These are phyloP conservation scores for Apamea crenata DNA, from an alignment of 2,888 invertebrate species.

Conservation along the genomic window DNA sequence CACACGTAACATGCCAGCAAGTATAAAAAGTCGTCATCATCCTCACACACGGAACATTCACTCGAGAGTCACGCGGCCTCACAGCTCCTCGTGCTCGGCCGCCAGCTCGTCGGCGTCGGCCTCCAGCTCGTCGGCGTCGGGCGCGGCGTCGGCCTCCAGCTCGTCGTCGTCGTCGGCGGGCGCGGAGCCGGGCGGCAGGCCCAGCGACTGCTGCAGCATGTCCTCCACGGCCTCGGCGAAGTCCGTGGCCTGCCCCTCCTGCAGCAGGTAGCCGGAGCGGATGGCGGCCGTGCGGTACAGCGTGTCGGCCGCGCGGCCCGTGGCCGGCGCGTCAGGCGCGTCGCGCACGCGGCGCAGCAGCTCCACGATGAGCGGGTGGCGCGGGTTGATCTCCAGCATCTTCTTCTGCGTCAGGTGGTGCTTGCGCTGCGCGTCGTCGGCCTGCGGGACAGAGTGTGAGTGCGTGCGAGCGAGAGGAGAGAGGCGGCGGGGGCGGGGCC, in stretches of 20 bases:
- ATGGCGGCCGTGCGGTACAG: constrained; percentile 95
- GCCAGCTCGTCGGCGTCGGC: constrained; percentile 24
- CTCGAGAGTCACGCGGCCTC: constrained; percentile 75
- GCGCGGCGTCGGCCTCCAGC: constrained; percentile 65
- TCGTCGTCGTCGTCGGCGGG: constrained; percentile 66
- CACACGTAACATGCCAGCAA: constrained; percentile 49
- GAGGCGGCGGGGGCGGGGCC: constrained; percentile 65
- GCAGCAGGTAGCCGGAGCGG: constrained; percentile 97
- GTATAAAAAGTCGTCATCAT: constrained; percentile 60
- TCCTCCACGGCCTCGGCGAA: constrained; percentile 97
- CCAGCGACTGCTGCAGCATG: constrained; percentile 95
- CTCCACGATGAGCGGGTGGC: constrained; percentile 98
- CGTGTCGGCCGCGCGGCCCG: constrained; percentile 94
- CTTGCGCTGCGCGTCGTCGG: constrained; percentile 96
- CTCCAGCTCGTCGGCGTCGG: constrained; percentile 82
- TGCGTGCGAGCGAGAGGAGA: constrained; percentile 88
- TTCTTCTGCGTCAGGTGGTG: constrained; percentile 98
- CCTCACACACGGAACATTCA: constrained; percentile 42
- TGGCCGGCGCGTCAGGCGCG: constrained; percentile 94
- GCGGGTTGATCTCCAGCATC: constrained; percentile 98
- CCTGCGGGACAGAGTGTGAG: constrained; percentile 86
- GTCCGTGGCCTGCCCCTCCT: constrained; percentile 90
- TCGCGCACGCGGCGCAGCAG: constrained; percentile 95
- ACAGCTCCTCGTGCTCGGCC: constrained; percentile 42
- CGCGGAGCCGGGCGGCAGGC: constrained; percentile 93